These are phyloP conservation scores for Agrotis puta DNA, from an alignment of 2,888 invertebrate genomes.

Conservation along the genomic window DNA sequence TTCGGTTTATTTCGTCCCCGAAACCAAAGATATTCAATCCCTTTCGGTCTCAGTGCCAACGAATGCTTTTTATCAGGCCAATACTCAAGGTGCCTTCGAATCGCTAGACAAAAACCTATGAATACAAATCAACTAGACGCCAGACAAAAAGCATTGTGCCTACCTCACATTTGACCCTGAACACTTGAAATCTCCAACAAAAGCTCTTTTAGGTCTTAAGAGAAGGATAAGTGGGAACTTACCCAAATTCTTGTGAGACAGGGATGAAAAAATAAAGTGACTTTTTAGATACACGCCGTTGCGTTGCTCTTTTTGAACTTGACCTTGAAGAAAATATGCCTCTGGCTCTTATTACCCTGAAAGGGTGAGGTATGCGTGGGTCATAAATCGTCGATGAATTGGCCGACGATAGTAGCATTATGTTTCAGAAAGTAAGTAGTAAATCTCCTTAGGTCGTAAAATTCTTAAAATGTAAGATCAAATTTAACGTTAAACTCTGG, in stretches of 20 bases:
- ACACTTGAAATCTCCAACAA: constrained; percentile 46
- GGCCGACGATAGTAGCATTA: constrained; percentile 1
- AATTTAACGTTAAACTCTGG: background rate
- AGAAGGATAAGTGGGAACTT: constrained; percentile 59
- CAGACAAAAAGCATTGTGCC: constrained; percentile 42
- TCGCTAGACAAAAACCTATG: constrained; percentile 40
- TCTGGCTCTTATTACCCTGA: constrained; percentile 8
- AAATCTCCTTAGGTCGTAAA: background rate
- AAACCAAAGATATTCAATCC: constrained; percentile 10
- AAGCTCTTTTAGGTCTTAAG: constrained; percentile 58
- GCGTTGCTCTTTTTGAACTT: constrained; percentile 20
- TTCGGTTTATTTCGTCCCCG: background rate
- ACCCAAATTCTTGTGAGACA: constrained; percentile 50
- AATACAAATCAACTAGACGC: constrained; percentile 48
- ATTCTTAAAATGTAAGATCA: background rate
- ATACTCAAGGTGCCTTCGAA: constrained; percentile 6
- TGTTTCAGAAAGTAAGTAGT: background rate
- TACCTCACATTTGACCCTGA: constrained; percentile 42
- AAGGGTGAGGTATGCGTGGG: constrained; percentile 14
- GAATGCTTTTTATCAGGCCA: constrained; percentile 12
- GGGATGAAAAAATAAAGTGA: constrained; percentile 54
- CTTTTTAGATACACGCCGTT: constrained; percentile 26
- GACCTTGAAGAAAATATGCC: constrained; percentile 35
- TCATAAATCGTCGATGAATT: constrained; percentile 30
- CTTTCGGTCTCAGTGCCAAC: no score